Percentiles rank a stretch among this genome's conserved stretches.
These are phyloP conservation scores for Vandiemenella viatica DNA, from an alignment of 2,888 invertebrate genomes.

Conservation along the genomic window DNA sequence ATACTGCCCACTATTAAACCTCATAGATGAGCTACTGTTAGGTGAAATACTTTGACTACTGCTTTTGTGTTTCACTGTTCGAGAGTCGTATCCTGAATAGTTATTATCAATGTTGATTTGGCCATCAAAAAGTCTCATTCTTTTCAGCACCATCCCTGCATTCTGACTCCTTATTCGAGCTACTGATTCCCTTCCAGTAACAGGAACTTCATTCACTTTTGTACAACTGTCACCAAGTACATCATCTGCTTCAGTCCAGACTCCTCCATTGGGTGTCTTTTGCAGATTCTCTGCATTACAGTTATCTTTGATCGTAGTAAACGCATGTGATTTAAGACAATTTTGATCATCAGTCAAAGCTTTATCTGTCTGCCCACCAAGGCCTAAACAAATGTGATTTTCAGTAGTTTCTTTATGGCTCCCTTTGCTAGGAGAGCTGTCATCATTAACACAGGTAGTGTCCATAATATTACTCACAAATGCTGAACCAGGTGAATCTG, in stretches of 20 bases:
- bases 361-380: too few relatives aligned
- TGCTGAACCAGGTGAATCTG: neutral
- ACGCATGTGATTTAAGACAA: neutral
- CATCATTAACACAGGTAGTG: too few relatives aligned
- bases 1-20: neutral
- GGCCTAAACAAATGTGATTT: too few relatives aligned
- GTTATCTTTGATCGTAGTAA: constrained; percentile 15
- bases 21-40: neutral
- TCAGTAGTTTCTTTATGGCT: too few relatives aligned
- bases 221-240: constrained; percentile 27
- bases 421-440: neutral
- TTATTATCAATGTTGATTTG: too few relatives aligned
- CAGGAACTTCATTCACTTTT: constrained; percentile 21
- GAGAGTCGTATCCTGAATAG: too few relatives aligned
- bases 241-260: constrained; percentile 30
- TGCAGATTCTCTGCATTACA: constrained; percentile 10
- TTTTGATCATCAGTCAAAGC: too few relatives aligned
- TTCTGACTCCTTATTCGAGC: constrained; percentile 56
- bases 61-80: too few relatives aligned
- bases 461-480: neutral
- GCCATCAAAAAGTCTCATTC: constrained; percentile 55
- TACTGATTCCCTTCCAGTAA: constrained; percentile 51
- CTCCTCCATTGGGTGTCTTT: constrained; percentile 19
- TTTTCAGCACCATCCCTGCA: constrained; percentile 65
- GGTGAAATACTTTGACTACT: too few relatives aligned